phyloP scores from a whole-genome alignment of 2,888 invertebrate genomes.

The Brachynemurus nebulosus region DNA sequence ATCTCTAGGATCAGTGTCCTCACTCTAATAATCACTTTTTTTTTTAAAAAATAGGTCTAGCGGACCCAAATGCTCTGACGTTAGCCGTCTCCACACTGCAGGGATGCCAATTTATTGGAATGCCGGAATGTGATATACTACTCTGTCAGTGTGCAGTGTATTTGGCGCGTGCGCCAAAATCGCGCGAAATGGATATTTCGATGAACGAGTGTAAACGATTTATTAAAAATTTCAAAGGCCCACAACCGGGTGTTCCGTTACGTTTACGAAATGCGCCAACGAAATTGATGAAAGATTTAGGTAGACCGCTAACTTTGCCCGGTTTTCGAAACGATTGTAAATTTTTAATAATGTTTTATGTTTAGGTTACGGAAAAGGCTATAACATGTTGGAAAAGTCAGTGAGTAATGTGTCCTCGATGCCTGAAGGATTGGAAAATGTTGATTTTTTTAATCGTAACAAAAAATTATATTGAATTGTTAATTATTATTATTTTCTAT shows the following conservation, averaged over 20 bases:
- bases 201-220: slow-evolving; percentile 40
- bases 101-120: slow-evolving; percentile 65
- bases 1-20: no score
- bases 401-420: slow-evolving; percentile 45
- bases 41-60: no score
- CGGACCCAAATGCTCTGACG: slow-evolving; percentile 46
- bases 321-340: not conserved
- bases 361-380: slow-evolving; percentile 49
- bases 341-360: slow-evolving; percentile 12
- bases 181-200: slow-evolving; percentile 41
- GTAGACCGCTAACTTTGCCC: slow-evolving; percentile 27
- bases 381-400: slow-evolving; percentile 37
- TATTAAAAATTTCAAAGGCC: slow-evolving; percentile 47
- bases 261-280: slow-evolving; percentile 72
- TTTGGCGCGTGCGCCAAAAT: slow-evolving; percentile 63
- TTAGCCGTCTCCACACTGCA: slow-evolving; percentile 62
- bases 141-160: slow-evolving; percentile 66
- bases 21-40: no score
- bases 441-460: slow-evolving; percentile 38
- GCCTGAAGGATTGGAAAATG: slow-evolving; percentile 50
- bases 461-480: not conserved
- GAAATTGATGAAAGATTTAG: slow-evolving; percentile 59
- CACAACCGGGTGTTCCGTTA: slow-evolving; percentile 59
- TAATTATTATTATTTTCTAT: not conserved
- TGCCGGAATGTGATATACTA: slow-evolving; percentile 68